Conservation (phyloP, 2,888 invertebrate genomes). For the Chydorus sphaericus region DNA sequence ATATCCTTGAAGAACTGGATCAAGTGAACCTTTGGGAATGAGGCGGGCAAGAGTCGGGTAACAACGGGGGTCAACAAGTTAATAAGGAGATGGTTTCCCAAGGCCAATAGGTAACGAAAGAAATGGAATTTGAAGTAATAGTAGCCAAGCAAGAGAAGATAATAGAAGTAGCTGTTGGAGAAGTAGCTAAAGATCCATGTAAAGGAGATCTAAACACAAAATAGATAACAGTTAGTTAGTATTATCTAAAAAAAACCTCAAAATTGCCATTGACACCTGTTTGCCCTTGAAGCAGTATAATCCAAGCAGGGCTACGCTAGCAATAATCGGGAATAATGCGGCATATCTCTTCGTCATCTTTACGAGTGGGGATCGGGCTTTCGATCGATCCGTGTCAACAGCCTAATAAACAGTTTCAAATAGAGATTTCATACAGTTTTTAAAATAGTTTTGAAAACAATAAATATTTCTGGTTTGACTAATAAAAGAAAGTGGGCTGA, state of each 20-base stretch:
- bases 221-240: no score
- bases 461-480: no score
- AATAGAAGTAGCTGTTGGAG: conserved; percentile 90
- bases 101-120: no score
- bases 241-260: conserved; percentile 24
- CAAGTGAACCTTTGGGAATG: conserved; percentile 75
- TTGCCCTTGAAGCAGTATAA: conserved; percentile 62
- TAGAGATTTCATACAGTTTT: no score
- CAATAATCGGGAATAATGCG: conserved; percentile 91
- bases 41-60: conserved; percentile 68
- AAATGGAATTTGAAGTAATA: no score
- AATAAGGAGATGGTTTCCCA: conserved; percentile 82
- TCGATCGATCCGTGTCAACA: no score
- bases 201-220: conserved; percentile 88
- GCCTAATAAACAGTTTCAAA: no score
- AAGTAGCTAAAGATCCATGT: conserved; percentile 91
- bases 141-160: no score
- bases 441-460: no score
- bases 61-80: conserved; percentile 79
- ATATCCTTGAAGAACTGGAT: conserved; percentile 61
- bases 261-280: not conserved
- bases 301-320: conserved; percentile 82
- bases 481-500: no score
- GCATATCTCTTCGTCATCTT: conserved; percentile 90
- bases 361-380: no score